Percentiles rank a stretch among this genome's conserved stretches.
phyloP scores from a whole-genome alignment of 2,113 vertebrate genomes.

The Percina caprodes region DNA sequence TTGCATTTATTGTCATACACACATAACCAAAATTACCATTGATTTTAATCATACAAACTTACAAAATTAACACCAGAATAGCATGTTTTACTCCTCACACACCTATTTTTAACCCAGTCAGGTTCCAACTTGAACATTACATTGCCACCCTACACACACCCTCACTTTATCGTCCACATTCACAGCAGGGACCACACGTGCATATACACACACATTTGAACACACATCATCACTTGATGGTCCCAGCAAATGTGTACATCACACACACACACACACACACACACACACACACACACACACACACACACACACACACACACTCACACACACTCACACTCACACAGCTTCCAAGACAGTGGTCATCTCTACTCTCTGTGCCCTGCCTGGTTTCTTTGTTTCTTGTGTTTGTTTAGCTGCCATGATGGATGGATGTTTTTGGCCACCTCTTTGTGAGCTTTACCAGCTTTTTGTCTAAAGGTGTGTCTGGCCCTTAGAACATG shows the following conservation, averaged over 20 bases:
- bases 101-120: background rate
- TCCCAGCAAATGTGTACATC: conserved; percentile 19
- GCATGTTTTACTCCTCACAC: background rate
- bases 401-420: conserved; percentile 33
- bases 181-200: background rate
- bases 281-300: background rate
- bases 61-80: background rate
- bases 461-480: conserved; percentile 37
- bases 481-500: conserved; percentile 16
- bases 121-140: background rate
- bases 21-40: background rate
- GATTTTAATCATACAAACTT: background rate
- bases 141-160: background rate
- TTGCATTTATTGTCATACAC: too few species aligned
- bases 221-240: background rate
- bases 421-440: conserved; percentile 41
- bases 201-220: background rate
- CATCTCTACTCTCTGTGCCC: conserved; percentile 13
- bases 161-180: background rate
- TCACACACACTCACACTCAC: background rate
- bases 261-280: too few species aligned
- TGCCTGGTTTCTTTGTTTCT: conserved; percentile 5
- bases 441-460: conserved; percentile 33
- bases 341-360: background rate
- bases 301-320: background rate